Percentiles rank a stretch among this genome's conserved stretches.
Conservation (phyloP, 2,888 invertebrate genomes). For the Hemistola chrysoprasaria region DNA sequence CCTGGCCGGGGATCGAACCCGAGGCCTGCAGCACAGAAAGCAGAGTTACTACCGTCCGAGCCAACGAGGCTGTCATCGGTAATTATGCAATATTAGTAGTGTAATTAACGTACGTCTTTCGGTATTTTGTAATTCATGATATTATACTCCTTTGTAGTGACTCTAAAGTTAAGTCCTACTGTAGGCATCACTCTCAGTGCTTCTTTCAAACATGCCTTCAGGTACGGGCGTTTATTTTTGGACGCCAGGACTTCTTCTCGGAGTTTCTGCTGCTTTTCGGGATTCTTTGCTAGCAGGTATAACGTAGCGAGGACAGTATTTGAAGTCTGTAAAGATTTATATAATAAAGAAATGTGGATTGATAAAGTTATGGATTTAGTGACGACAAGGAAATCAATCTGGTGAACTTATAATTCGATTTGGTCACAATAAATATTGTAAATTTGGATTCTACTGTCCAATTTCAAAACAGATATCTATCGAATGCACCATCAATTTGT, state of each 20-base stretch:
- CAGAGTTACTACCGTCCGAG: too few relatives aligned
- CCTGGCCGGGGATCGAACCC: too few relatives aligned
- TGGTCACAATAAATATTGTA: too few relatives aligned
- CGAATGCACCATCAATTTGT: too few relatives aligned
- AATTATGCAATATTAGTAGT: too few relatives aligned
- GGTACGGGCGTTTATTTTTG: slow-evolving; percentile 54
- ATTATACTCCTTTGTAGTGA: slow-evolving; percentile 75
- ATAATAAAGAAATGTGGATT: too few relatives aligned
- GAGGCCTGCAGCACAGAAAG: too few relatives aligned
- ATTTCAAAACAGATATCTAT: slow-evolving; percentile 1
- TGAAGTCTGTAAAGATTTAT: slow-evolving; percentile 77
- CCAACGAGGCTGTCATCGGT: too few relatives aligned
- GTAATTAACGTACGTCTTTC: slow-evolving; percentile 68
- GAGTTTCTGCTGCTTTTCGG: slow-evolving; percentile 83
- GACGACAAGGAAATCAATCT: too few relatives aligned
- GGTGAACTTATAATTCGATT: too few relatives aligned
- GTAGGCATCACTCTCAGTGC: slow-evolving; percentile 83
- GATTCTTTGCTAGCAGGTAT: slow-evolving; percentile 84
- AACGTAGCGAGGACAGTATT: slow-evolving; percentile 79
- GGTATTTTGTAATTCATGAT: slow-evolving; percentile 84
- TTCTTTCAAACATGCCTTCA: slow-evolving; percentile 88
- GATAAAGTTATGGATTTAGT: too few relatives aligned
- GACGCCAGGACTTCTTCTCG: slow-evolving; percentile 75
- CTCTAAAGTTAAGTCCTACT: slow-evolving; percentile 78
- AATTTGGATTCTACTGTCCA: too few relatives aligned